These are phyloP conservation scores for Triops cancriformis DNA, from an alignment of 1,140 invertebrate genomes.

Conservation along the genomic window DNA sequence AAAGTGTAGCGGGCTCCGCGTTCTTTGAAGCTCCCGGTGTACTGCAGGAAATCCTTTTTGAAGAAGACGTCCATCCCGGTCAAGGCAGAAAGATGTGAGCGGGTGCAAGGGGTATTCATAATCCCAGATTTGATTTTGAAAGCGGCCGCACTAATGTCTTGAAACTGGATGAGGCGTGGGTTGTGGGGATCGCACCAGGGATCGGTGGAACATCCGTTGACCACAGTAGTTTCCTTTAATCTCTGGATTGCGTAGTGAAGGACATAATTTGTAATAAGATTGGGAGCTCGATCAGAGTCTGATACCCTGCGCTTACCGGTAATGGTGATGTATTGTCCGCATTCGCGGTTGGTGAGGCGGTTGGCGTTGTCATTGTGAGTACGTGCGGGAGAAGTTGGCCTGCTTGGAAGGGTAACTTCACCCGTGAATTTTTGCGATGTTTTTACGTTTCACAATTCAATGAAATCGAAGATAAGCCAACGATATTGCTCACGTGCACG, in stretches of 20 bases:
- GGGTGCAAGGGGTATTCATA: constrained; percentile 69
- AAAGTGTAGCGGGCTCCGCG: constrained; percentile 80
- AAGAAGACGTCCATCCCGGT: constrained; percentile 79
- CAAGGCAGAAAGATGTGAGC: constrained; percentile 64
- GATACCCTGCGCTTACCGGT: not conserved
- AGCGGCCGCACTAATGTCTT: constrained; percentile 80
- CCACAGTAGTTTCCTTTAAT: constrained; percentile 18
- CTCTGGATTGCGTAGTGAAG: not conserved
- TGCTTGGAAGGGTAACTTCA: not conserved
- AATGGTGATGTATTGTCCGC: not conserved
- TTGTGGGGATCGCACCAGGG: constrained; percentile 66
- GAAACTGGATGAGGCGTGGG: constrained; percentile 65
- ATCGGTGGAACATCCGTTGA: constrained; percentile 42
- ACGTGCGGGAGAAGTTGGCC: not conserved
- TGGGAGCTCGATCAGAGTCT: not conserved
- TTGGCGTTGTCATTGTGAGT: not conserved
- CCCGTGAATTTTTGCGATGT: not conserved
- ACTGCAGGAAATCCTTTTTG: constrained; percentile 88
- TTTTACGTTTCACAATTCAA: not conserved
- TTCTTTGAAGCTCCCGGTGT: constrained; percentile 70
- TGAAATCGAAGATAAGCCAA: not conserved
- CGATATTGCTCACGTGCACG: not conserved
- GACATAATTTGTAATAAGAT: not conserved
- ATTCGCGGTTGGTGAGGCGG: not conserved
- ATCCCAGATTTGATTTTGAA: constrained; percentile 78